Percentiles rank a stretch among this genome's conserved stretches.
These are phyloP conservation scores for Zosterops lateralis DNA, from an alignment of 2,113 vertebrate genomes.

Conservation along the genomic window DNA sequence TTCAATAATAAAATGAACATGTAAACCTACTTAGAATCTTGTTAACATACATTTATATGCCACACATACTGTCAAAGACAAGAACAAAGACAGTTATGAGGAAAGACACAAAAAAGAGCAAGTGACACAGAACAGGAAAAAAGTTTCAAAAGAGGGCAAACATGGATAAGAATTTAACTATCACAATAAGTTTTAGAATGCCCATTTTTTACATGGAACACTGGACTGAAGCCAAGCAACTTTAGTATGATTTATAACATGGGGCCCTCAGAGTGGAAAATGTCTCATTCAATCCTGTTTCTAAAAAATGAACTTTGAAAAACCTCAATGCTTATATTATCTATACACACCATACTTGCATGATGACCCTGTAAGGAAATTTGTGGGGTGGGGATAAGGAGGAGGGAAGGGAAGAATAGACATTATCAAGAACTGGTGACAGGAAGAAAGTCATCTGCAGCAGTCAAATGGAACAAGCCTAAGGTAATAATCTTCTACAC, in stretches of 20 bases:
- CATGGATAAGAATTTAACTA: neutral
- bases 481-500: neutral
- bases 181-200: neutral
- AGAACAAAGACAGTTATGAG: neutral
- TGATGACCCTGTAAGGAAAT: neutral
- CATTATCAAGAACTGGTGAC: neutral
- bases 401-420: neutral
- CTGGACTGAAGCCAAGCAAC: neutral
- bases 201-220: neutral
- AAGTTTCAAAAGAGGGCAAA: neutral
- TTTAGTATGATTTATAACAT: neutral
- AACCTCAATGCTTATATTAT: neutral
- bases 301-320: neutral
- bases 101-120: neutral
- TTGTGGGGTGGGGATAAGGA: neutral
- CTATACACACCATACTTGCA: neutral
- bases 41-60: neutral
- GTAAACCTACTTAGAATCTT: neutral
- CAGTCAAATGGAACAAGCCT: neutral
- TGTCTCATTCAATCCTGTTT: neutral
- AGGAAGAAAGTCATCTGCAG: neutral
- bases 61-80: neutral
- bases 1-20: neutral
- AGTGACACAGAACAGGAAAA: neutral
- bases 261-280: neutral